phyloP scores from a whole-genome alignment of 2,113 vertebrate species.

The Pavo muticus region DNA sequence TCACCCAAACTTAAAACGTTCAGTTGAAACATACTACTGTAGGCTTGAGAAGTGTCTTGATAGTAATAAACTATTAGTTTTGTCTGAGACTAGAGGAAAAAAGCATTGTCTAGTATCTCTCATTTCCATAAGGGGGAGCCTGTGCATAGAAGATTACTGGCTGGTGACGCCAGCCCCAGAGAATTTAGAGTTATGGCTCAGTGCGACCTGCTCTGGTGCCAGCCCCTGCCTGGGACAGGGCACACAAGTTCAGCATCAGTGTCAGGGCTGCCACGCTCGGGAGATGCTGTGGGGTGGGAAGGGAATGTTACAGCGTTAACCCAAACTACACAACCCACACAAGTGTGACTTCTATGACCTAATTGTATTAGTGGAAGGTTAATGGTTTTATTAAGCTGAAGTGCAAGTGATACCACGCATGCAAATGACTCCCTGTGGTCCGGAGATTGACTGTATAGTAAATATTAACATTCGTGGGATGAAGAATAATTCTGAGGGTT shows the following conservation, averaged over 20 bases:
- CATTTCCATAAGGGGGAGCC: slow-evolving; percentile 83
- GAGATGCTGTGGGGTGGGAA: not conserved
- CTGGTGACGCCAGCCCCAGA: not conserved
- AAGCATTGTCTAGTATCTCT: slow-evolving; percentile 41
- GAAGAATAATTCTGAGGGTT: not conserved
- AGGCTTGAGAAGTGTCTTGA: not conserved
- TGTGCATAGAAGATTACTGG: slow-evolving; percentile 75
- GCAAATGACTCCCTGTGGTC: not conserved
- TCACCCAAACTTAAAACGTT: accelerated
- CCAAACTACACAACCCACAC: not conserved
- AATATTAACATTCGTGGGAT: not conserved
- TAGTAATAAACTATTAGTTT: not conserved
- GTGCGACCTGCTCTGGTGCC: accelerated
- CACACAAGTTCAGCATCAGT: not conserved
- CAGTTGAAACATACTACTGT: not conserved
- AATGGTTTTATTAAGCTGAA: not conserved
- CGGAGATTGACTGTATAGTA: not conserved
- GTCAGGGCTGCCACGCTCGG: accelerated
- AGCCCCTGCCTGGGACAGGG: not conserved
- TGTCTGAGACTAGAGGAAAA: accelerated
- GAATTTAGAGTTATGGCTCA: not conserved
- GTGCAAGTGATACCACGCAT: not conserved
- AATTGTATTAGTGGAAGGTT: not conserved
- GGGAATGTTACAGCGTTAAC: not conserved
- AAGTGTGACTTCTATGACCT: not conserved